phyloP scores from a whole-genome alignment of 1,140 invertebrate species.

The Heliconius melpomene region DNA sequence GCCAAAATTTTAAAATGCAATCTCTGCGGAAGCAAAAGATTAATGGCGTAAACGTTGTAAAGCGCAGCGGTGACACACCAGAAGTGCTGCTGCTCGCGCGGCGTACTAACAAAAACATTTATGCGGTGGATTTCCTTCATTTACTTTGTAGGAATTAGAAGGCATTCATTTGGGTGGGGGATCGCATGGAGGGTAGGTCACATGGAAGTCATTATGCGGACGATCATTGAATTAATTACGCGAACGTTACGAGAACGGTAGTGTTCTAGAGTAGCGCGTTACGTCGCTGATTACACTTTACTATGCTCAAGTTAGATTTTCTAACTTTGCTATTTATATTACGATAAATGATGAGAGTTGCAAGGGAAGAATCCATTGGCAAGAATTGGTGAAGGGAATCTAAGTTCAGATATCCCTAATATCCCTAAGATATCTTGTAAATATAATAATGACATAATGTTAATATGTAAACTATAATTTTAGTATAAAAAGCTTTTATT shows the following conservation, averaged over 20 bases:
- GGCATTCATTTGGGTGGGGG: conserved; percentile 54
- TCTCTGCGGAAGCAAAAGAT: conserved; percentile 68
- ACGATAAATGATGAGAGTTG: no score
- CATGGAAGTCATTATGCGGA: conserved; percentile 76
- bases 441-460: no score
- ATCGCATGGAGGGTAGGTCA: conserved; percentile 56
- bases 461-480: no score
- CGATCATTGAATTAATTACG: conserved; percentile 76
- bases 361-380: no score
- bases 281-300: background rate
- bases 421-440: no score
- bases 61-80: conserved; percentile 58
- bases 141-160: conserved; percentile 67
- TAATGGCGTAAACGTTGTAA: conserved; percentile 72
- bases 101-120: conserved; percentile 58
- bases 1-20: conserved; percentile 74
- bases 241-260: conserved; percentile 48
- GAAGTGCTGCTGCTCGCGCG: conserved; percentile 49
- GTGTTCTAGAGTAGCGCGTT: background rate
- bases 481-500: background rate
- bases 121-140: conserved; percentile 63
- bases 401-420: no score
- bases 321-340: background rate
- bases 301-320: background rate
- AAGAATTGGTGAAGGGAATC: no score